Evolutionary conservation across 2,797 vertebrate genomes (phyloP).

Genomic region (Xenops minutus): DNA sequence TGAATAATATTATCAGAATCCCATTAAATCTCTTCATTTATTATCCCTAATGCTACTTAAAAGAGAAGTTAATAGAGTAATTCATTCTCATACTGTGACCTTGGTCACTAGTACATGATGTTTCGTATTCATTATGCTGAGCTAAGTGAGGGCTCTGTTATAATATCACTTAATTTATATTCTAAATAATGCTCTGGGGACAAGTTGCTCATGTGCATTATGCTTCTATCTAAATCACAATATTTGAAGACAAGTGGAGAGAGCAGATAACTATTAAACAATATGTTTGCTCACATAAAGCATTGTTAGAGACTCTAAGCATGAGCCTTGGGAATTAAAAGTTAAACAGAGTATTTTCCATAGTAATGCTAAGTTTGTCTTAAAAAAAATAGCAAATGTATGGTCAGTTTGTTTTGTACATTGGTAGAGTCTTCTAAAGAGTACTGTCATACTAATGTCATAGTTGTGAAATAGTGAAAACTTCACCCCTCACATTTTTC

Average conservation of each 20-base stretch:
- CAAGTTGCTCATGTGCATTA: constrained; percentile 82
- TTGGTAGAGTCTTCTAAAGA: neutral
- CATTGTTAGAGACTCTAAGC: neutral
- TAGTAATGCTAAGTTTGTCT: neutral
- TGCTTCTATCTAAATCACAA: constrained; percentile 82
- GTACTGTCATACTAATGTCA: neutral
- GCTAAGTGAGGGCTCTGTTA: constrained; percentile 87
- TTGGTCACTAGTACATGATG: constrained; percentile 91
- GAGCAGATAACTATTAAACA: constrained; percentile 55
- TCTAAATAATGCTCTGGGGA: constrained; percentile 88
- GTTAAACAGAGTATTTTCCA: neutral
- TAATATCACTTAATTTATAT: constrained; percentile 99
- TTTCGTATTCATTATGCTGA: constrained; percentile 94
- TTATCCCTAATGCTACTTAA: constrained; percentile 92
- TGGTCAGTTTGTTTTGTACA: neutral
- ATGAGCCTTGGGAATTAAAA: constrained; percentile 1
- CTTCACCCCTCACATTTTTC: fast-evolving
- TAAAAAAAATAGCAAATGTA: neutral
- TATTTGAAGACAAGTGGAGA: constrained; percentile 63
- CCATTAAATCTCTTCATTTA: constrained; percentile 81
- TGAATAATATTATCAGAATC: constrained; percentile 87
- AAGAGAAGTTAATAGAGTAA: constrained; percentile 96
- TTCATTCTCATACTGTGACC: constrained; percentile 92
- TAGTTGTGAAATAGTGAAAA: neutral
- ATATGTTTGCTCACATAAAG: neutral